Evolutionary conservation across 2,888 invertebrate genomes (phyloP).

Genomic region (Eledona agricola): DNA sequence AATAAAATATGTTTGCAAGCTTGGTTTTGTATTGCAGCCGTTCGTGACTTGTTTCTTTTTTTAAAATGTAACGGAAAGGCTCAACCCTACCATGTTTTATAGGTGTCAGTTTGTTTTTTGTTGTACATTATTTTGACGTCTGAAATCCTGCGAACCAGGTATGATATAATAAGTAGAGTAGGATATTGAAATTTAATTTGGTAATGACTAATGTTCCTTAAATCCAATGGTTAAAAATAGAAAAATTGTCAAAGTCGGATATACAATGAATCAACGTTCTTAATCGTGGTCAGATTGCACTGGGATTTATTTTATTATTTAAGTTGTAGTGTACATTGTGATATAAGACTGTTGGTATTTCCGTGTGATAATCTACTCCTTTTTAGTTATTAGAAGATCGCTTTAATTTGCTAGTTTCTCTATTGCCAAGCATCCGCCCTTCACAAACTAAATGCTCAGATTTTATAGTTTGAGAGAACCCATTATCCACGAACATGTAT

Average conservation of each 20-base stretch:
- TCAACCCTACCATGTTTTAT: too few species aligned
- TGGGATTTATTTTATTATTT: slow-evolving; percentile 9
- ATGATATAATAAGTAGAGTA: slow-evolving; percentile 13
- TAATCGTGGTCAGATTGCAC: slow-evolving; percentile 17
- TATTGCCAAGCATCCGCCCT: slow-evolving; percentile 22
- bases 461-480: slow-evolving; percentile 1
- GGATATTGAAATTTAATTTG: slow-evolving; percentile 13
- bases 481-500: slow-evolving; percentile 24
- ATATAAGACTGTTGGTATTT: slow-evolving; percentile 35
- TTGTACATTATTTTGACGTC: slow-evolving; percentile 4
- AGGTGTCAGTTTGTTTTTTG: slow-evolving; percentile 5
- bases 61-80: slow-evolving; percentile 16
- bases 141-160: slow-evolving; percentile 3
- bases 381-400: slow-evolving; percentile 11
- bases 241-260: too few species aligned
- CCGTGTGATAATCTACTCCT: slow-evolving; percentile 23
- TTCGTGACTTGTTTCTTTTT: slow-evolving; percentile 14
- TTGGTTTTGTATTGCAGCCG: too few species aligned
- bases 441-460: slow-evolving; percentile 23
- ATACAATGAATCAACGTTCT: not conserved
- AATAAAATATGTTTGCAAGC: slow-evolving; percentile 8
- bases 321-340: slow-evolving; percentile 32
- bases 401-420: slow-evolving; percentile 21
- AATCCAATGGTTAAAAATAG: slow-evolving; percentile 6
- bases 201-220: slow-evolving; percentile 25